phyloP scores from a whole-genome alignment of 2,888 invertebrate genomes.

The Heliothis peltigera region DNA sequence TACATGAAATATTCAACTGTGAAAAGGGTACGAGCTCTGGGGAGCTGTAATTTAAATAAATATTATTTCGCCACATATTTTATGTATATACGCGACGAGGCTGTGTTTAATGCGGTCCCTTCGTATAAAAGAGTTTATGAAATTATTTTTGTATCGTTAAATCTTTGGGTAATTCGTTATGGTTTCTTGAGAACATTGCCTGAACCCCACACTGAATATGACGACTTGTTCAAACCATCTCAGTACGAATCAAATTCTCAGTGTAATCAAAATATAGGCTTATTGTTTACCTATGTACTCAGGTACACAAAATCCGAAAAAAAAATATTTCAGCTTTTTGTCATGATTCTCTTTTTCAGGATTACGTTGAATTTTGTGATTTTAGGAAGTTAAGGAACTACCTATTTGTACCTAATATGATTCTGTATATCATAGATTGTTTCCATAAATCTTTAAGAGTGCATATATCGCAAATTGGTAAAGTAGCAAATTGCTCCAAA shows the following conservation, averaged over 20 bases:
- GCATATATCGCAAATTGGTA: too few relatives aligned
- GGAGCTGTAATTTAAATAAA: slow-evolving; percentile 80
- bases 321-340: too few relatives aligned
- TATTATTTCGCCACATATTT: slow-evolving; percentile 78
- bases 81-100: slow-evolving; percentile 65
- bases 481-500: too few relatives aligned
- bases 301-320: too few relatives aligned
- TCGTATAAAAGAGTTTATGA: neutral
- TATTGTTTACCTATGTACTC: too few relatives aligned
- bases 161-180: neutral
- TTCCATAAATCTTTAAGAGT: too few relatives aligned
- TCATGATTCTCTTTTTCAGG: too few relatives aligned
- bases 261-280: too few relatives aligned
- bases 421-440: too few relatives aligned
- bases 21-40: slow-evolving; percentile 69
- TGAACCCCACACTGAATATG: neutral
- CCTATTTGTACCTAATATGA: too few relatives aligned
- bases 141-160: neutral
- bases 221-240: neutral
- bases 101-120: slow-evolving; percentile 28
- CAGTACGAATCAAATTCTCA: neutral
- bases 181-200: neutral
- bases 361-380: too few relatives aligned
- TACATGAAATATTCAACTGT: slow-evolving; percentile 73
- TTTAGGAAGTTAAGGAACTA: too few relatives aligned